phyloP scores from a whole-genome alignment of 2,113 vertebrate species.

The Gorsachius goisagi region DNA sequence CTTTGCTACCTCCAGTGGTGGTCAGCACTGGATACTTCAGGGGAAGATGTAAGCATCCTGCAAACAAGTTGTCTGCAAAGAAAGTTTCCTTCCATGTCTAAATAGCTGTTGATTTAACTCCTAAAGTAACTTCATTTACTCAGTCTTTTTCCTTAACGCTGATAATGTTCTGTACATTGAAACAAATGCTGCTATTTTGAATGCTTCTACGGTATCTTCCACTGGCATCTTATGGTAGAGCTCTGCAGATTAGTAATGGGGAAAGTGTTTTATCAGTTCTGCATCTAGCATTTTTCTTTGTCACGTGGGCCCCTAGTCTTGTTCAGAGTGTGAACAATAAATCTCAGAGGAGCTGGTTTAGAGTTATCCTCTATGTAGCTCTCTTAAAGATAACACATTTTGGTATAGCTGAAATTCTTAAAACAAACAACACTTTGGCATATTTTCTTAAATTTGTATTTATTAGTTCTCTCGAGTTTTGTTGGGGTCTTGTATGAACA shows the following conservation, averaged over 20 bases:
- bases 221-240: not conserved
- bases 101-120: not conserved
- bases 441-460: not conserved
- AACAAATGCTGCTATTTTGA: not conserved
- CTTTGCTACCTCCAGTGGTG: not conserved
- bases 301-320: not conserved
- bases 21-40: not conserved
- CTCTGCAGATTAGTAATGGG: not conserved
- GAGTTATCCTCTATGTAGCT: not conserved
- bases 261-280: not conserved
- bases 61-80: not conserved
- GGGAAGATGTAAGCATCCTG: not conserved
- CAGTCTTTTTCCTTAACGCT: not conserved
- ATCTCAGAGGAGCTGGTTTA: not conserved
- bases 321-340: not conserved
- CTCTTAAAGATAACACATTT: not conserved
- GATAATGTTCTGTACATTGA: not conserved
- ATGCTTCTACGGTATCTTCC: not conserved
- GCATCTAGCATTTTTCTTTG: constrained; percentile 15
- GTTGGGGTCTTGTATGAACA: not conserved
- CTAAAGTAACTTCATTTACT: not conserved
- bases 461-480: not conserved
- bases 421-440: not conserved
- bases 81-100: not conserved
- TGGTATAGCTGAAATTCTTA: not conserved